Evolutionary conservation across 2,797 vertebrate genomes (phyloP), one percentile per base, ranked within the genome.

Genomic region (Limnodromus scolopaceus): DNA sequence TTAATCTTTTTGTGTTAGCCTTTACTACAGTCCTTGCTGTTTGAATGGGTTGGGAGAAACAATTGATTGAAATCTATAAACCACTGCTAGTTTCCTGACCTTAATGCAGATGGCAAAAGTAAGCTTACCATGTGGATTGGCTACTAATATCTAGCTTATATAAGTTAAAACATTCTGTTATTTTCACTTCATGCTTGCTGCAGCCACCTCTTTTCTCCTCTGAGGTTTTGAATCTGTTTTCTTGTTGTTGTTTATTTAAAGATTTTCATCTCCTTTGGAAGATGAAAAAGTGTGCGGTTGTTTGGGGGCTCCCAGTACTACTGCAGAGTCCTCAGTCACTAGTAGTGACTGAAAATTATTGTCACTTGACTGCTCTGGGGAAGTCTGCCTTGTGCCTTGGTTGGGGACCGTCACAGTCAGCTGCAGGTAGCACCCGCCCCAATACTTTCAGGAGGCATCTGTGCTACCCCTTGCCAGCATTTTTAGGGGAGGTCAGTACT

Each of bases 371-470:
- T 69, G 14, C 23, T 79, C 7, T 61, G 70, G 57, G n/a, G 68
- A 66, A 49, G 16, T 34, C 65, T 81, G 20, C 61, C 32, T 61
- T 60, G 71, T 65, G 61, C 34, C 17, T 7, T 55, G 12, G 13
- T 13, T 74, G 53, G 28, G 7, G 9, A 48, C 17, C 11, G 32
- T n/a, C 7, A 3, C 58, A 61, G 28, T 23, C 43, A 23, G 28
- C 17, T 38, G 16, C 32, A 25, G 10, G 49, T 53, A 46, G 14
- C 36, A 65, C 10, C 18, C 77, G 32, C 30, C 27, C n/a, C 10
- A 64, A 1, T 13, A 6, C 5, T 65, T 83, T 38, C 22, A 60
- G 36, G 30, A 75, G 34, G 13, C 0, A 0, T 28, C 53, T 64
- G 10, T 80, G 65, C 55, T 19, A 46, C 20, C 58, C 23, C 8